These are phyloP conservation scores for Alitta virens DNA, from an alignment of 2,888 invertebrate genomes.

Conservation along the genomic window DNA sequence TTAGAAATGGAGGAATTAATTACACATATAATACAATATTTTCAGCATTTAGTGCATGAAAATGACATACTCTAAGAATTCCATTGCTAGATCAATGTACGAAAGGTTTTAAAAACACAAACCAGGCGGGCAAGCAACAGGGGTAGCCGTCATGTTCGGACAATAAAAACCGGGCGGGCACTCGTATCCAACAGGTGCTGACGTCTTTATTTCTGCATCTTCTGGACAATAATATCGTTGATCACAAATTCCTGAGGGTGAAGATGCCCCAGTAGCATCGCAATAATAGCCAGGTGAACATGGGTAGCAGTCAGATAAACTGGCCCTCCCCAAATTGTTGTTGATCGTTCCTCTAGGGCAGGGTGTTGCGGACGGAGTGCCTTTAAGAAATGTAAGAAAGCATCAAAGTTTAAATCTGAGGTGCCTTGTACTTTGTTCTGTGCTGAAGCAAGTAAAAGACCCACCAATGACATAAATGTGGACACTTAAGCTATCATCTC, in stretches of 20 bases:
- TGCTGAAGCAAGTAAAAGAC: too few species aligned
- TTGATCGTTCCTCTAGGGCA: conserved; percentile 51
- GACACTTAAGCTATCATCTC: too few species aligned
- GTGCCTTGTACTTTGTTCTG: too few species aligned
- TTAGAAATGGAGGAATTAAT: not conserved
- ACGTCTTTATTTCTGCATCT: conserved; percentile 12
- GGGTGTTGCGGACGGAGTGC: conserved; percentile 20
- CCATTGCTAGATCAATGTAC: not conserved
- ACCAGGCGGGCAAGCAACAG: conserved; percentile 39
- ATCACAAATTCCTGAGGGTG: conserved; percentile 44
- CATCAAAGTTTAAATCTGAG: too few species aligned
- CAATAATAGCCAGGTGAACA: conserved; percentile 52
- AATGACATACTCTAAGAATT: not conserved
- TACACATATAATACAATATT: not conserved
- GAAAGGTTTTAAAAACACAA: conserved; percentile 7
- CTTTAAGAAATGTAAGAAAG: conserved; percentile 15
- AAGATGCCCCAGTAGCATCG: conserved; percentile 36
- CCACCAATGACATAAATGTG: too few species aligned
- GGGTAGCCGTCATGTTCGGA: conserved; percentile 36
- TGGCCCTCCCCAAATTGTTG: conserved; percentile 36
- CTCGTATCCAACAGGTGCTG: conserved; percentile 16
- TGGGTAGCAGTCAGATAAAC: conserved; percentile 38
- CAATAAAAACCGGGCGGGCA: conserved; percentile 51
- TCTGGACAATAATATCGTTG: conserved; percentile 50
- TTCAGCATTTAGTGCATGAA: too few species aligned